These are phyloP conservation scores for Scytalopus superciliaris DNA, from an alignment of 2,113 vertebrate genomes.

Conservation along the genomic window DNA sequence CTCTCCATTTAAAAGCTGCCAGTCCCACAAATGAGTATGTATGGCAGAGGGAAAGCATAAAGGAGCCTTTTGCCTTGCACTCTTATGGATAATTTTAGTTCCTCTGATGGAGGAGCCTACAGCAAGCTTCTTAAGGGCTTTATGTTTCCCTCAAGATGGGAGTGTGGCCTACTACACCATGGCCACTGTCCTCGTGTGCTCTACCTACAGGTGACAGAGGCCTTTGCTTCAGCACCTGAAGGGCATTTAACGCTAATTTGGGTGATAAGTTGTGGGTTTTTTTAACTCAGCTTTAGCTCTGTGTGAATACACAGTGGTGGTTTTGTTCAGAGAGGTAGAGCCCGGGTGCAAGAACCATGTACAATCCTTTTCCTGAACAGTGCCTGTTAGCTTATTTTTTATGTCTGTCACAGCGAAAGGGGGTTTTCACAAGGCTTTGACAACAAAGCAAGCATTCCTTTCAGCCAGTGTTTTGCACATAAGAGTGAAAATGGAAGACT, in stretches of 20 bases:
- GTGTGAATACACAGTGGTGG: not conserved
- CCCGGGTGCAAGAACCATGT: accelerated
- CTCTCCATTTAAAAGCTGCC: not conserved
- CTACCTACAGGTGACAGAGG: not conserved
- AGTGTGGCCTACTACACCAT: accelerated
- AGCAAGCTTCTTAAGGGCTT: not conserved
- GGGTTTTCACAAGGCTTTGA: not conserved
- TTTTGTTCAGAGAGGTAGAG: not conserved
- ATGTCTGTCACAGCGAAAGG: not conserved
- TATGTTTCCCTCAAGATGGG: not conserved
- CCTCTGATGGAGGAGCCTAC: not conserved
- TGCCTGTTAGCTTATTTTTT: not conserved
- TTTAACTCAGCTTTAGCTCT: not conserved
- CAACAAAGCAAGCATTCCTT: not conserved
- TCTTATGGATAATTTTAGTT: not conserved
- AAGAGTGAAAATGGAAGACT: not conserved
- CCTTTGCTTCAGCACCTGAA: not conserved
- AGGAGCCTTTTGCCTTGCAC: not conserved
- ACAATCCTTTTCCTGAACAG: accelerated
- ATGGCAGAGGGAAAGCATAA: not conserved
- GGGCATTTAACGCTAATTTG: not conserved
- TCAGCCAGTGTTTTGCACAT: not conserved
- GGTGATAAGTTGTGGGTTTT: not conserved
- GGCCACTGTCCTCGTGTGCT: not conserved
- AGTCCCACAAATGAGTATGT: conserved; percentile 10